Evolutionary conservation across 2,888 invertebrate species (phyloP).

Genomic region (Drosophila yooni): DNA sequence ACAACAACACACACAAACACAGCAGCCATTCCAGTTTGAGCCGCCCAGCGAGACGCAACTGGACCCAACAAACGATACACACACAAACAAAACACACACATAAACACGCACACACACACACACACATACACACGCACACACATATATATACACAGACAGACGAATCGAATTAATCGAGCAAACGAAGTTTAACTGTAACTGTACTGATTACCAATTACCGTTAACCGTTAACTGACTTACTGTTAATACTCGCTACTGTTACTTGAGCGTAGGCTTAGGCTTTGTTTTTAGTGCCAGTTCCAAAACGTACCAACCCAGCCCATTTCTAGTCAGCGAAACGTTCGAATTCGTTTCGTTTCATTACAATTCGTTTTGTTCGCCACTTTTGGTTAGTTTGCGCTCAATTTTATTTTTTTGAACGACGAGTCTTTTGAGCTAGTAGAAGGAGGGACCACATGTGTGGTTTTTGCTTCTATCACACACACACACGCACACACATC

Average conservation of each 20-base stretch:
- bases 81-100: constrained; percentile 22
- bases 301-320: constrained; percentile 17
- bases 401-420: constrained; percentile 14
- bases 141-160: constrained; percentile 11
- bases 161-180: constrained; percentile 11
- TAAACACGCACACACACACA: constrained; percentile 14
- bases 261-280: constrained; percentile 47
- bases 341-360: constrained; percentile 41
- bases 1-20: constrained; percentile 35
- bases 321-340: constrained; percentile 52
- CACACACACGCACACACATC: constrained; percentile 6
- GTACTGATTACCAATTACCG: constrained; percentile 74
- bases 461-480: constrained; percentile 31
- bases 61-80: constrained; percentile 58
- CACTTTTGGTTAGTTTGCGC: constrained; percentile 23
- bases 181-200: constrained; percentile 54
- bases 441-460: constrained; percentile 54
- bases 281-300: constrained; percentile 25
- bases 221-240: constrained; percentile 43
- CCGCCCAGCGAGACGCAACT: constrained; percentile 65
- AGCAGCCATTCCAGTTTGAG: constrained; percentile 58
- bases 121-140: background rate
- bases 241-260: constrained; percentile 44
- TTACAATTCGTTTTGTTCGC: constrained; percentile 22
- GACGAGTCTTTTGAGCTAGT: constrained; percentile 35